Base-by-base conservation (phyloP, 2,888 invertebrate genomes). In the Onchidella celtica region DNA sequence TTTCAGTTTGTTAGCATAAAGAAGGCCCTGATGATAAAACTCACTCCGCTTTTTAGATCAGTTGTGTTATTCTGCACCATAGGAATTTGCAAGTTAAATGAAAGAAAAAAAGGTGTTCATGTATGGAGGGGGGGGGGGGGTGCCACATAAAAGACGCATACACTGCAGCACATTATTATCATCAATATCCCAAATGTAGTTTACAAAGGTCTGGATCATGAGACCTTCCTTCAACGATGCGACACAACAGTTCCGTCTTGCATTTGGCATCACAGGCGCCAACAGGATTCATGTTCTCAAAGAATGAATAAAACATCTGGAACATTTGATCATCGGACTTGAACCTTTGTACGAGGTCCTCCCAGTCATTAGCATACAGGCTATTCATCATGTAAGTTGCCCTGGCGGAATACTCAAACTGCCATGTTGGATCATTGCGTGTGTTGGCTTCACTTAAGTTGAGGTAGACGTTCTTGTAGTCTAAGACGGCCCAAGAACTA, bases 311-410 rank as follows among this genome's bases (percentile, higher is more conserved):
- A 94, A 97, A 99, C 88, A 96, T 94, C 92, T 97, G 96, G 93
- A 98, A 98, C 4, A 97, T 94, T 78, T 96, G 95, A 87, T 97
- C 96, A 93, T 98, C 97, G 81, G 96, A 95, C 29, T 97, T 96
- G 96, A 99, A 96, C 90, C 96, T 96, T 90, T 97, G 96, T 34
- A 98, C 96, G 55, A 99, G 95, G 85, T 96, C 95, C 93, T 98
- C 96, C 98, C 98, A 99, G 92, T 98, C 98, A 86, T 95, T 95
- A 0, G 99, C 98, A 57, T 97, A 95, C 27, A 98, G 94, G 87
- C 95, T 95, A 66, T 96, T 94, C 24, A 96, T 91, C 17, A 94
- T 94, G 88, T 95, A 97, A 11, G 95, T 95, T 29, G 75, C 89
- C 87, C 86, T 88, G 14, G 89, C 86, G 61, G 79, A 86, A 65